A percentile compares a stretch with the other conserved stretches of the same genome.
phyloP scores from a whole-genome alignment of 1,140 invertebrate genomes.

The Bombus pyrosoma region DNA sequence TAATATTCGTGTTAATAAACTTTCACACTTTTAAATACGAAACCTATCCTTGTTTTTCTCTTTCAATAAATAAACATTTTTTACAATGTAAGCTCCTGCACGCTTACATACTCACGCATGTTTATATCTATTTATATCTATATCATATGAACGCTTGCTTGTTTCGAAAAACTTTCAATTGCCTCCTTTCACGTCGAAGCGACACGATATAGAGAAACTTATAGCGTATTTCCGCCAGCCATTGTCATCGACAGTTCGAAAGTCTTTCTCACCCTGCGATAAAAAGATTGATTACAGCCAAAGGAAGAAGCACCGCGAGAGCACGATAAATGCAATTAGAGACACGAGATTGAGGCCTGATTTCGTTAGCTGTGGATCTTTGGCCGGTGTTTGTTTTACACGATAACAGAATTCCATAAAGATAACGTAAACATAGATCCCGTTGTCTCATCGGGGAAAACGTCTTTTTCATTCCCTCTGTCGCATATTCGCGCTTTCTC shows the following conservation, averaged over 20 bases:
- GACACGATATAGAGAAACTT: not conserved
- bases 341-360: constrained; percentile 23
- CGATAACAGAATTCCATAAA: constrained; percentile 47
- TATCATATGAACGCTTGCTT: too few relatives aligned
- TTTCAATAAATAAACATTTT: too few relatives aligned
- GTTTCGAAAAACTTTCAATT: too few relatives aligned
- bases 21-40: too few relatives aligned
- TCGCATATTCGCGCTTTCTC: not conserved
- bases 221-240: not conserved
- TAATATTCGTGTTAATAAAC: too few relatives aligned
- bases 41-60: too few relatives aligned
- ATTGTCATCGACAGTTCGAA: not conserved
- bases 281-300: not conserved
- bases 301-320: not conserved
- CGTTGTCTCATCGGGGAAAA: not conserved
- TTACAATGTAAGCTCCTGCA: too few relatives aligned
- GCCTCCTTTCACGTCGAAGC: not conserved
- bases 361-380: constrained; percentile 20
- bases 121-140: too few relatives aligned
- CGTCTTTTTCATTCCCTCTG: constrained; percentile 10
- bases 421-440: constrained; percentile 29
- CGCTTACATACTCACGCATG: too few relatives aligned
- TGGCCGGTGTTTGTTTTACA: not conserved
- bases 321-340: constrained; percentile 18
- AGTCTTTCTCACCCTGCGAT: not conserved